Percentiles rank a stretch among this genome's conserved stretches.
Conservation (phyloP, 1,140 invertebrate species). For the Pomacea maculata region DNA sequence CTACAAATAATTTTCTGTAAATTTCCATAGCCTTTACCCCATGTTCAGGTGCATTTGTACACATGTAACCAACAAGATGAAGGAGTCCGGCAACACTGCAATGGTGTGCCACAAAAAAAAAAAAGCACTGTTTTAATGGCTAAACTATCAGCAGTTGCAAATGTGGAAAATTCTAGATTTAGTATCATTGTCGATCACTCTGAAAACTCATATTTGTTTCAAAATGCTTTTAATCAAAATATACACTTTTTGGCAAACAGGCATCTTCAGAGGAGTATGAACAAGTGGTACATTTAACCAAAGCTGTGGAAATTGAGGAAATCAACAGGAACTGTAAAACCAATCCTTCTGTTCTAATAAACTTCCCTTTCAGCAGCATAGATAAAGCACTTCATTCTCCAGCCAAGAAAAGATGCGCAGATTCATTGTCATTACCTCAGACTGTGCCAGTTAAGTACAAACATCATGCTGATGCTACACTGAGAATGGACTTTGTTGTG, state of each 20-base stretch:
- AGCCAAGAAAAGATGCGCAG: neutral
- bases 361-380: neutral
- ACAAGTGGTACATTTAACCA: neutral
- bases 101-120: neutral
- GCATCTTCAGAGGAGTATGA: neutral
- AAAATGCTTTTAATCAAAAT: too few species aligned
- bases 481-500: conserved; percentile 8
- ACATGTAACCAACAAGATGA: neutral
- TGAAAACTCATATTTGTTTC: too few species aligned
- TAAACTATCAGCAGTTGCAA: too few species aligned
- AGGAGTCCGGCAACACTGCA: neutral
- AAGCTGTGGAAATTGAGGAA: conserved; percentile 12
- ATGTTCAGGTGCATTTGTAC: too few species aligned
- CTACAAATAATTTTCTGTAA: neutral
- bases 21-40: neutral
- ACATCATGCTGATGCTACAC: neutral
- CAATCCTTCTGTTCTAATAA: neutral
- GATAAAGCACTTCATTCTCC: neutral
- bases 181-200: too few species aligned
- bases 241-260: neutral
- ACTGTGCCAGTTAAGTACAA: neutral
- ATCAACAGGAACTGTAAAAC: conserved; percentile 2
- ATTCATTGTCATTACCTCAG: neutral
- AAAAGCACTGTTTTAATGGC: neutral
- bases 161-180: too few species aligned